These are phyloP conservation scores for Petrophora chlorosata DNA, from an alignment of 2,888 invertebrate species.

Conservation along the genomic window DNA sequence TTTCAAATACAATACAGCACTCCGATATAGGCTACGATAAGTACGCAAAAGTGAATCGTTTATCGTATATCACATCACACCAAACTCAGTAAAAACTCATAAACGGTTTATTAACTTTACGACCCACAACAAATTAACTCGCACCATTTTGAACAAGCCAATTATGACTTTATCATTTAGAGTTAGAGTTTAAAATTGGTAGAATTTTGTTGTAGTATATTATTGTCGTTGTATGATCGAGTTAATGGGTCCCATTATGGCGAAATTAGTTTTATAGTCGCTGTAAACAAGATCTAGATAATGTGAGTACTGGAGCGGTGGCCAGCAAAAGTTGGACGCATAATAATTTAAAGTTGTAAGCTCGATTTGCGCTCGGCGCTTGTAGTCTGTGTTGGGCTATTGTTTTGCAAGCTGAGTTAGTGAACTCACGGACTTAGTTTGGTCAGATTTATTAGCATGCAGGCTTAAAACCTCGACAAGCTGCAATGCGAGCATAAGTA, in stretches of 20 bases:
- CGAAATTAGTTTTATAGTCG: slow-evolving; percentile 52
- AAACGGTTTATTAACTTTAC: slow-evolving; percentile 16
- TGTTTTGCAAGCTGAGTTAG: slow-evolving; percentile 24
- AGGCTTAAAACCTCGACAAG: background rate
- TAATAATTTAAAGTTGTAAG: slow-evolving; percentile 36
- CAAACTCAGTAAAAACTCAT: slow-evolving; percentile 19
- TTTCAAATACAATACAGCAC: slow-evolving; percentile 56
- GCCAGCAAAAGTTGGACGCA: slow-evolving; percentile 44
- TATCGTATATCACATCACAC: slow-evolving; percentile 12
- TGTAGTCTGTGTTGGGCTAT: slow-evolving; percentile 25
- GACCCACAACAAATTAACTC: slow-evolving; percentile 1
- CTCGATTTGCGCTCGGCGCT: slow-evolving; percentile 25
- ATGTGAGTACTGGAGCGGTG: slow-evolving; percentile 38
- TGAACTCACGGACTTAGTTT: slow-evolving; percentile 14
- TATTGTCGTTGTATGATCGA: slow-evolving; percentile 35
- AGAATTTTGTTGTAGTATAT: slow-evolving; percentile 5
- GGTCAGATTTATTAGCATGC: slow-evolving; percentile 15
- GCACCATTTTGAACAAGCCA: background rate
- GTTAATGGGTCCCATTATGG: slow-evolving; percentile 49
- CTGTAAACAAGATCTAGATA: slow-evolving; percentile 55
- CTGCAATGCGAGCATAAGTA: too few relatives aligned
- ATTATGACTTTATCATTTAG: slow-evolving; percentile 11
- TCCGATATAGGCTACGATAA: slow-evolving; percentile 50
- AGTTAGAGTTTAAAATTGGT: slow-evolving; percentile 34
- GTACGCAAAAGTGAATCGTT: slow-evolving; percentile 52